phyloP scores from a whole-genome alignment of 2,113 vertebrate species.

The Turnix velox region DNA sequence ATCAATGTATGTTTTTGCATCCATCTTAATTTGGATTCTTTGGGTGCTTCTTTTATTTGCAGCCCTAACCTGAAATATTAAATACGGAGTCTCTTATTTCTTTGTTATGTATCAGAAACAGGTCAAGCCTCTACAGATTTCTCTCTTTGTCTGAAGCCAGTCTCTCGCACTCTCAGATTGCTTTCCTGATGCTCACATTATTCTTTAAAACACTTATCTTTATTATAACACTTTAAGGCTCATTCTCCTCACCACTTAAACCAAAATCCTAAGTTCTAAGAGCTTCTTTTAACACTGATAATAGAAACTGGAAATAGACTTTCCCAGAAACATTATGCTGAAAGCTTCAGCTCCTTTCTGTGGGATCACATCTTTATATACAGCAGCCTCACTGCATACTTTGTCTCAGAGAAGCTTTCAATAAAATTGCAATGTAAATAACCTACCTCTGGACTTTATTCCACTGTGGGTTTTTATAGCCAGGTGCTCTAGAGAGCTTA shows the following conservation, averaged over 20 bases:
- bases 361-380: neutral
- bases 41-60: neutral
- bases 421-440: neutral
- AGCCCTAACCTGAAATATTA: neutral
- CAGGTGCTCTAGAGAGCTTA: neutral
- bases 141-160: neutral
- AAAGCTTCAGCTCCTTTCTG: neutral
- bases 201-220: neutral
- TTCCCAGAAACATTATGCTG: slow-evolving; percentile 2
- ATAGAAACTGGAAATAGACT: neutral
- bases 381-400: neutral
- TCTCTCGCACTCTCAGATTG: neutral
- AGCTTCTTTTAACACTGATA: neutral
- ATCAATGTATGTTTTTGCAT: neutral
- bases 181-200: neutral
- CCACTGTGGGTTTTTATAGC: neutral
- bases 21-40: neutral
- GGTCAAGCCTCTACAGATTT: neutral
- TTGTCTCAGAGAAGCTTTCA: neutral
- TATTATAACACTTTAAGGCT: neutral
- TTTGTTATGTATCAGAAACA: neutral
- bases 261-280: neutral
- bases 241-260: neutral
- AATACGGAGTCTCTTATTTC: neutral
- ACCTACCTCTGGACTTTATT: neutral